Conservation (phyloP, 2,113 vertebrate genomes). For the Furnarius figulus region DNA sequence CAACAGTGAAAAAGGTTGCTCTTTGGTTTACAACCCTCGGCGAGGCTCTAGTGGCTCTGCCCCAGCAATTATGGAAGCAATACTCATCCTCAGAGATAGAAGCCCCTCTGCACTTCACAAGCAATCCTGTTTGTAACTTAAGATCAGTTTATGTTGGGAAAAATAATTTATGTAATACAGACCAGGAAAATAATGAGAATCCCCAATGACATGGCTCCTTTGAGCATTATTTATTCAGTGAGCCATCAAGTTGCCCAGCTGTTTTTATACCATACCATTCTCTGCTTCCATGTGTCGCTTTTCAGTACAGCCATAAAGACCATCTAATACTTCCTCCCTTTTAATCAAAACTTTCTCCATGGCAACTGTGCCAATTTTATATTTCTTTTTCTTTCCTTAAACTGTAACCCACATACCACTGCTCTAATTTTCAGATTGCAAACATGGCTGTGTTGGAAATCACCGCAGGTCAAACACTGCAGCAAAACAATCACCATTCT, state of each 20-base stretch:
- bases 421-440: not conserved
- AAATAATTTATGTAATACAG: not conserved
- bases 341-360: not conserved
- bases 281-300: not conserved
- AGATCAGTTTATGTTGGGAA: not conserved
- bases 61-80: not conserved
- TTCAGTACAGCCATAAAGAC: not conserved
- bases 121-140: not conserved
- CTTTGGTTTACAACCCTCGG: not conserved
- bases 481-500: not conserved
- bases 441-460: not conserved
- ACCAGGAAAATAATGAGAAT: not conserved
- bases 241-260: not conserved
- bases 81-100: rapidly evolving
- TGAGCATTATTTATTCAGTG: not conserved
- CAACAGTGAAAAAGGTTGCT: not conserved
- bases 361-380: not conserved
- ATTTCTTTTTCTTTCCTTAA: not conserved
- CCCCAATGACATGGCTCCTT: not conserved
- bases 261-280: not conserved
- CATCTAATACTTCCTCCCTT: not conserved
- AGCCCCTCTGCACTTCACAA: not conserved
- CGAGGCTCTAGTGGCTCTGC: rapidly evolving
- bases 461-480: not conserved
- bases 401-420: not conserved